phyloP scores from a whole-genome alignment of 2,888 invertebrate genomes.

The Helicoverpa assulta region DNA sequence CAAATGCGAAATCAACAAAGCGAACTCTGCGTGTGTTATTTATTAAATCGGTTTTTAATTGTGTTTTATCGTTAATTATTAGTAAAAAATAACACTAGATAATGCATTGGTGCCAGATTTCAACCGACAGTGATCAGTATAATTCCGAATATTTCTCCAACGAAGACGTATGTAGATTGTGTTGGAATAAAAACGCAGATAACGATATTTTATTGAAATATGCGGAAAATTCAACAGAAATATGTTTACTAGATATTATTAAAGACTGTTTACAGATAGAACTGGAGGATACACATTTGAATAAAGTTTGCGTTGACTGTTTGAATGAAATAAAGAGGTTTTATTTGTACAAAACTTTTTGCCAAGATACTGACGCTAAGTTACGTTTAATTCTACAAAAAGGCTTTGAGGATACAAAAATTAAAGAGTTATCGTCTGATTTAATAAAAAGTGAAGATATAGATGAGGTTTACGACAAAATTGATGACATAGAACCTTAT shows the following conservation, averaged over 20 bases:
- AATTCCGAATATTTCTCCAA: constrained; percentile 79
- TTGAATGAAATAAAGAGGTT: constrained; percentile 74
- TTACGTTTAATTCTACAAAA: constrained; percentile 69
- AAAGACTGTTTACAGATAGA: constrained; percentile 76
- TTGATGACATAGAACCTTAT: constrained; percentile 32
- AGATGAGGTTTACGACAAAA: constrained; percentile 35
- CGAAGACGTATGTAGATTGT: constrained; percentile 80
- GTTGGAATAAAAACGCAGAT: constrained; percentile 76
- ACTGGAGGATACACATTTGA: constrained; percentile 67
- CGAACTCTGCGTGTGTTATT: constrained; percentile 8
- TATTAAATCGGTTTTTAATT: neutral
- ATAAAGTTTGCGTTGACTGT: constrained; percentile 77
- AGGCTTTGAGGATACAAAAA: constrained; percentile 33
- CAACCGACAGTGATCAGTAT: constrained; percentile 67
- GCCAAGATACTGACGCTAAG: constrained; percentile 72
- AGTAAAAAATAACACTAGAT: constrained; percentile 12
- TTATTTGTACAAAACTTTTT: constrained; percentile 77
- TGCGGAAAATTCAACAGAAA: constrained; percentile 51
- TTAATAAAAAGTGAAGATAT: constrained; percentile 46
- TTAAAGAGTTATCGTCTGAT: constrained; percentile 33
- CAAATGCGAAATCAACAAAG: constrained; percentile 39
- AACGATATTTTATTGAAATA: constrained; percentile 63
- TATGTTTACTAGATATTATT: constrained; percentile 71
- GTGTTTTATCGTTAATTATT: constrained; percentile 9
- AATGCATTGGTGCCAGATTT: constrained; percentile 64